Percentiles rank a stretch among this genome's conserved stretches.
Evolutionary conservation across 2,888 invertebrate species (phyloP).

Genomic region (Selenia dentaria): DNA sequence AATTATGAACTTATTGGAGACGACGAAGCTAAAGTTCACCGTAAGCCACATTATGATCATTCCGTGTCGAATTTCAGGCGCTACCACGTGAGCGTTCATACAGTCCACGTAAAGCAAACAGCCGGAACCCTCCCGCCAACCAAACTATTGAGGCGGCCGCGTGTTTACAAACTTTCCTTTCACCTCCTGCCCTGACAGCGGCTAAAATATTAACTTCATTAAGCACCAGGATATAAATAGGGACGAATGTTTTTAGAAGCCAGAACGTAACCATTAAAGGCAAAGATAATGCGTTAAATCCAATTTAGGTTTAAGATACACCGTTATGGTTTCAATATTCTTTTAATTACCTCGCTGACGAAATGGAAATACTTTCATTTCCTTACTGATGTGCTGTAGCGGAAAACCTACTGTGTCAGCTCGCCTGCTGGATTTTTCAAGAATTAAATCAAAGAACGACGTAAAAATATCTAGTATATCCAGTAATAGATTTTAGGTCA

Average conservation of each 20-base stretch:
- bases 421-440: conserved; percentile 10
- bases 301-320: conserved; percentile 22
- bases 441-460: no score
- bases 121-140: conserved; percentile 45
- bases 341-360: conserved; percentile 20
- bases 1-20: conserved; percentile 27
- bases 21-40: conserved; percentile 42
- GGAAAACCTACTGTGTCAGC: conserved; percentile 16
- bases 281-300: conserved; percentile 26
- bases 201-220: conserved; percentile 47
- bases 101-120: conserved; percentile 59
- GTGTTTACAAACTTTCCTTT: conserved; percentile 61
- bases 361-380: conserved; percentile 18
- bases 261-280: conserved; percentile 28
- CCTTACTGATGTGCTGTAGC: conserved; percentile 9
- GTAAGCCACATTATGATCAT: conserved; percentile 39
- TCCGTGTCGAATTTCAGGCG: conserved; percentile 37
- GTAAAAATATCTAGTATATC: conserved; percentile 39
- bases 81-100: conserved; percentile 38
- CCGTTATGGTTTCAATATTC: conserved; percentile 21
- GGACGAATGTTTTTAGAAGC: conserved; percentile 24
- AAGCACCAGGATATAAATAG: conserved; percentile 40
- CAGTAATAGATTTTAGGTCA: conserved; percentile 66
- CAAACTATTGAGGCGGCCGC: conserved; percentile 44
- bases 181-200: conserved; percentile 42